Evolutionary conservation across 92 coral and sea anemone species (phyloP), one percentile per base, ranked within the genome.

Genomic region (Zoanthus sansibaricus): DNA sequence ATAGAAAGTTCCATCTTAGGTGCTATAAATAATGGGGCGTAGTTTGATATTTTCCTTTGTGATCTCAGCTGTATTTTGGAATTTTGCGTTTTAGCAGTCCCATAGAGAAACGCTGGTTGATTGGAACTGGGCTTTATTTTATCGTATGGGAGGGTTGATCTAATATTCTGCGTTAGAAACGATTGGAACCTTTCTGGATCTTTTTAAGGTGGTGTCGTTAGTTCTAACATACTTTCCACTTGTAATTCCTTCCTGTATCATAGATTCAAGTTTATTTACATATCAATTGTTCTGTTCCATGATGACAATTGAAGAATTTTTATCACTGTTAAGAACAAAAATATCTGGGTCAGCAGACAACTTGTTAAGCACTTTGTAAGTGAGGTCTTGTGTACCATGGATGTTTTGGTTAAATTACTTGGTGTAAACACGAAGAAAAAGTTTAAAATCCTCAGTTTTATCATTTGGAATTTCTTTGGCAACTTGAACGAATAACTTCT

Each of bases 301-400:
- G 17, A 88, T 88, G 75, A 88, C 83, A 25, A 88, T 87, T 11
- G 83, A 82, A 16, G 91, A 88, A 61, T 82, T 83, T 82, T 87
- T 64, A 17, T 88, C 82, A 51, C 87, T 71, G 37, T 61, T 49
- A 37, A 82, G 82, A 18, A 69, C 76, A 4, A 61, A 87, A 11
- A 70, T 17, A 70, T 71, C 80, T 8, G 90, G 86, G 30, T 87
- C 82, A 13, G 71, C 32, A 4, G 90, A 82, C 37, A 37, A 54
- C 33, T 71, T 80, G 30, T 16, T 55, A 16, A 87, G 72, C 44
- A 82, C 87, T 80, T 79, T 68, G 62, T 87, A 84, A 61, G 88
- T 84, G 6, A 68, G 37, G 82, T 72, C 82, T 20, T 31, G 69
- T 8, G 48, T 85, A 42, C 67, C 54, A 44, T 47, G 33, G 37